These are phyloP conservation scores for Brachyhypopomus gauderio DNA, from an alignment of 2,113 vertebrate species.

Conservation along the genomic window DNA sequence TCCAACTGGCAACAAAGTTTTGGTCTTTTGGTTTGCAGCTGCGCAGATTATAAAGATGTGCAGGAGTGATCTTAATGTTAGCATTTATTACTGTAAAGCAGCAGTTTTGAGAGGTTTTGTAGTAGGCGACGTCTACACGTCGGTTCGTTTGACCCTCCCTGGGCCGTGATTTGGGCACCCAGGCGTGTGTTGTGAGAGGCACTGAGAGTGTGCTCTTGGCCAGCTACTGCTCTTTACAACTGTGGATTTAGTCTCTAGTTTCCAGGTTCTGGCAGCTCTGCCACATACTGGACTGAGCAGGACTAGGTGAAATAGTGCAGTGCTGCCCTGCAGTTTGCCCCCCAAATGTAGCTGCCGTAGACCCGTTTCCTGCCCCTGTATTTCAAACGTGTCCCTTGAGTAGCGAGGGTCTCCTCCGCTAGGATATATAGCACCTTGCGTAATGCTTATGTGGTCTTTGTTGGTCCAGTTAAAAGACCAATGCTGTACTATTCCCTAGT, in stretches of 20 bases:
- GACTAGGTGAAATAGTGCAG: conserved; percentile 59
- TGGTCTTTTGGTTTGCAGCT: conserved; percentile 59
- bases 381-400: conserved; percentile 53
- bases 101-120: neutral
- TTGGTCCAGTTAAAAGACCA: conserved; percentile 15
- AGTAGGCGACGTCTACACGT: neutral
- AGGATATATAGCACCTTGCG: conserved; percentile 13
- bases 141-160: neutral
- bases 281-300: conserved; percentile 35
- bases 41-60: conserved; percentile 49
- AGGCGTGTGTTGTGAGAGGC: neutral
- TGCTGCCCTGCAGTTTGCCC: conserved; percentile 60
- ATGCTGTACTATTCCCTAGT: neutral
- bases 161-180: conserved; percentile 5
- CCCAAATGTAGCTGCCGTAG: conserved; percentile 62
- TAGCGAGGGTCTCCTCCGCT: conserved; percentile 21
- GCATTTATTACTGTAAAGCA: too few relatives aligned
- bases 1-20: conserved; percentile 65
- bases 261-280: conserved; percentile 51
- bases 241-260: conserved; percentile 40
- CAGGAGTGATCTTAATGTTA: too few relatives aligned
- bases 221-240: neutral
- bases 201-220: neutral
- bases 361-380: conserved; percentile 72
- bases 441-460: conserved; percentile 12